These are phyloP conservation scores for Rousettus madagascariensis DNA, from an alignment of 2,797 vertebrate species.

Conservation along the genomic window DNA sequence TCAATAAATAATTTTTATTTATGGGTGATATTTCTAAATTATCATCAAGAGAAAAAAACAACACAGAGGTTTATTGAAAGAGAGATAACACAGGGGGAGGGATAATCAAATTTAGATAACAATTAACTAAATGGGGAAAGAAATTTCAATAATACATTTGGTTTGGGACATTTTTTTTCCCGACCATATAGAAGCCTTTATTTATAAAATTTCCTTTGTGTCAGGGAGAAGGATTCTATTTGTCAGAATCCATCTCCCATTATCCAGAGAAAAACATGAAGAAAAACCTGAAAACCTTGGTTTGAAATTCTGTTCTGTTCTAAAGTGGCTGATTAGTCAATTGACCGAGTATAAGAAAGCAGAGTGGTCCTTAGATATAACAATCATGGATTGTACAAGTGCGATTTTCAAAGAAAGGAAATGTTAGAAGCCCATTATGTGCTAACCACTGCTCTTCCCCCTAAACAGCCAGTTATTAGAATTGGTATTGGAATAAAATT, in stretches of 20 bases:
- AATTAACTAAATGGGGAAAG: not conserved
- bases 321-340: not conserved
- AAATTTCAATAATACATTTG: not conserved
- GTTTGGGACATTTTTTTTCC: not conserved
- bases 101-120: not conserved
- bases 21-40: not conserved
- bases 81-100: not conserved
- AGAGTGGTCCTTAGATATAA: not conserved
- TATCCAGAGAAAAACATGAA: not conserved
- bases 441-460: not conserved
- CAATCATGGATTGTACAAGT: not conserved
- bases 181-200: not conserved
- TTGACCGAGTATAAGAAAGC: not conserved
- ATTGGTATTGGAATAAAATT: not conserved
- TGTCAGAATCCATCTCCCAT: not conserved
- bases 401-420: not conserved
- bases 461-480: not conserved
- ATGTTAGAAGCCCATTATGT: not conserved
- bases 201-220: not conserved
- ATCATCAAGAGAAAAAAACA: not conserved
- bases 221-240: not conserved
- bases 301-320: slow-evolving; percentile 33
- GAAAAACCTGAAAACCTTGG: not conserved
- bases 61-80: not conserved
- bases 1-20: not conserved